Evolutionary conservation across 2,797 vertebrate genomes (phyloP).

Genomic region (Peromyscus aztecus): DNA sequence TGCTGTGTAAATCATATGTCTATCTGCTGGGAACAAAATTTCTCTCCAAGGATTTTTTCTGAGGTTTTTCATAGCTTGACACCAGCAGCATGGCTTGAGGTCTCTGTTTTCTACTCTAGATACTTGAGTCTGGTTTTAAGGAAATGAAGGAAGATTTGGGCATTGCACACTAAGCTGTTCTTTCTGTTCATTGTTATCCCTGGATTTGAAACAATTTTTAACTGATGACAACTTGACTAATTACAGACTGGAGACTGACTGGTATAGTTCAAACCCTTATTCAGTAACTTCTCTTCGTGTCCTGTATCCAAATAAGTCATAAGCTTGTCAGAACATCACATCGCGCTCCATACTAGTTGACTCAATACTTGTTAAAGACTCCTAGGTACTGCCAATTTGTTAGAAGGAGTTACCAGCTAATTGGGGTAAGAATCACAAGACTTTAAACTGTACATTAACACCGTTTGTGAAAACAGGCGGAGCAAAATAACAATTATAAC

Average conservation of each 20-base stretch:
- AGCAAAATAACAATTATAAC: constrained; percentile 85
- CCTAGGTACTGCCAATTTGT: constrained; percentile 79
- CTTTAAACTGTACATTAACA: constrained; percentile 87
- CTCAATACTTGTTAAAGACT: constrained; percentile 77
- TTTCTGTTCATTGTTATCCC: constrained; percentile 45
- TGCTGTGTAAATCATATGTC: constrained; percentile 75
- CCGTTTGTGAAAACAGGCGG: constrained; percentile 87
- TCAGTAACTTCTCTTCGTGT: constrained; percentile 23
- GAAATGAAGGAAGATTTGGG: constrained; percentile 66
- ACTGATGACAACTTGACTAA: constrained; percentile 56
- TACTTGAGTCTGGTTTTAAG: constrained; percentile 70
- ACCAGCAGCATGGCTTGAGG: constrained; percentile 46
- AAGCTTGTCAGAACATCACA: constrained; percentile 72
- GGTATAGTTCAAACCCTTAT: background rate
- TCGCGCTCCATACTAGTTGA: constrained; percentile 68
- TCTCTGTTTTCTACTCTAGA: constrained; percentile 71
- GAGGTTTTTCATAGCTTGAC: constrained; percentile 51
- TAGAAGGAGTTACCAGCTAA: constrained; percentile 84
- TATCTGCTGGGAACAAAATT: constrained; percentile 69
- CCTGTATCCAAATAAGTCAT: constrained; percentile 39
- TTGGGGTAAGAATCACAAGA: constrained; percentile 86
- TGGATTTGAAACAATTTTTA: constrained; percentile 30
- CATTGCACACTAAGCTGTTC: constrained; percentile 32
- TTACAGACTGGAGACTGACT: constrained; percentile 45
- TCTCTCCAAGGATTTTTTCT: constrained; percentile 60